Conservation (phyloP, 1,140 invertebrate genomes). For the Neelides sp. region DNA sequence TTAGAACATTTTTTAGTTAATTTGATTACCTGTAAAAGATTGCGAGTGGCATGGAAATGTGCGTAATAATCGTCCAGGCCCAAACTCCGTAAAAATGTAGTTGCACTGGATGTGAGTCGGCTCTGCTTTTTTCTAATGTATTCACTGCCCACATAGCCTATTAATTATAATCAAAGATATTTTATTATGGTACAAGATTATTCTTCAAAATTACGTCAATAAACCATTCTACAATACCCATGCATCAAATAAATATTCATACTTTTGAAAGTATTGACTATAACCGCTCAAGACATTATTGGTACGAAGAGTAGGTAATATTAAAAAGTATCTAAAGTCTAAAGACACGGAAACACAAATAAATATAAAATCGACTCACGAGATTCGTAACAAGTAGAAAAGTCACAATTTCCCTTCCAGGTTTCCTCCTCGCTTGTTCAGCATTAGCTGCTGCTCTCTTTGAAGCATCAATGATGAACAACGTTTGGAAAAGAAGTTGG, state of each 20-base stretch:
- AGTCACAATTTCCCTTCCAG: conserved; percentile 67
- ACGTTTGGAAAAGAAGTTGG: conserved; percentile 40
- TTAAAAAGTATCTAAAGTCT: no score
- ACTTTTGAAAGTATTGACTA: no score
- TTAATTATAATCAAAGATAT: no score
- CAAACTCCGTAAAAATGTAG: conserved; percentile 57
- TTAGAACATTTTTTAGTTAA: no score
- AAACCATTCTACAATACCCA: no score
- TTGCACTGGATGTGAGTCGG: conserved; percentile 63
- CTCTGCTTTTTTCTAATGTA: conserved; percentile 66
- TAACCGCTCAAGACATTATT: no score
- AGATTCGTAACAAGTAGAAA: conserved; percentile 72
- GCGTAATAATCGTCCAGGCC: conserved; percentile 47
- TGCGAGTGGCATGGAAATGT: conserved; percentile 46
- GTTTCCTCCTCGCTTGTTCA: conserved; percentile 52
- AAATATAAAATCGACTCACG: no score
- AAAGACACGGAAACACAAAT: no score
- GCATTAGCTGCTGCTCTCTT: conserved; percentile 47
- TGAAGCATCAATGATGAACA: conserved; percentile 65
- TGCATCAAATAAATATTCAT: no score
- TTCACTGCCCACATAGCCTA: conserved; percentile 76
- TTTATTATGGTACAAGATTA: no score
- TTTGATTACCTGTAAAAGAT: conserved; percentile 45
- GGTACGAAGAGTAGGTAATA: no score
- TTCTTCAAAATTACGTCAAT: no score